Evolutionary conservation across 2,888 invertebrate species (phyloP), one percentile per base, ranked within the genome.

Genomic region (Macaria notata): DNA sequence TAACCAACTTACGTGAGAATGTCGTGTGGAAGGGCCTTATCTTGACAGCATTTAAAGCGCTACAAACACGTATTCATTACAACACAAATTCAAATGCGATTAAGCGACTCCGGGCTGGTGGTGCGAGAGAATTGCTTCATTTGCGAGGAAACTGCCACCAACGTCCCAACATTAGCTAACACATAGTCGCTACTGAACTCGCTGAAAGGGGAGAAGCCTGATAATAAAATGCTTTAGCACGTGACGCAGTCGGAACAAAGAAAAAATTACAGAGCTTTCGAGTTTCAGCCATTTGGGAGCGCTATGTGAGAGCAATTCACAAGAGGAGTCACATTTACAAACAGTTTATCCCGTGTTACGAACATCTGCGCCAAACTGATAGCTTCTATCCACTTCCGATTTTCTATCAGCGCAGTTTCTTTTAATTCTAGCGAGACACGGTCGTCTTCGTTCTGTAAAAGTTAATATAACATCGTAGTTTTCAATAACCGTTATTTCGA

Each of bases 171-270:
- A 68, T 70, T 70, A 64, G 67, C 63, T 63, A 68, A 70, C 60
- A 63, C 56, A 50, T 53, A 44, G 31, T 55, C 49, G 49, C 46
- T 55, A 55, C 45, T 46, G 62, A 43, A 56, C 59, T 9, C 48
- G 54, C 56, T 49, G 55, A 53, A 56, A 61, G 54, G 66, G 64
- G 69, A 36, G 64, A 69, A 73, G 67, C 65, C 61, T 74, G 74
- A 79, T 85, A 84, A 86, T 86, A 87, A 86, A 88, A 85, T 74
- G 81, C 81, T 83, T 78, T 73, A 73, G 82, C 76, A 86, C 86
- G 89, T 88, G 89, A 83, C 81, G 76, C 66, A 72, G 65, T 81
- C 75, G 75, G 73, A 77, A 82, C 79, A 82, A 84, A 81, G 79
- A 79, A 83, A 75, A 81, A 78, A 78, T 77, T 74, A 68, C 73